Percentiles rank a stretch among this genome's conserved stretches.
phyloP scores from a whole-genome alignment of 1,140 invertebrate species.

The Eriosoma lanigerum region DNA sequence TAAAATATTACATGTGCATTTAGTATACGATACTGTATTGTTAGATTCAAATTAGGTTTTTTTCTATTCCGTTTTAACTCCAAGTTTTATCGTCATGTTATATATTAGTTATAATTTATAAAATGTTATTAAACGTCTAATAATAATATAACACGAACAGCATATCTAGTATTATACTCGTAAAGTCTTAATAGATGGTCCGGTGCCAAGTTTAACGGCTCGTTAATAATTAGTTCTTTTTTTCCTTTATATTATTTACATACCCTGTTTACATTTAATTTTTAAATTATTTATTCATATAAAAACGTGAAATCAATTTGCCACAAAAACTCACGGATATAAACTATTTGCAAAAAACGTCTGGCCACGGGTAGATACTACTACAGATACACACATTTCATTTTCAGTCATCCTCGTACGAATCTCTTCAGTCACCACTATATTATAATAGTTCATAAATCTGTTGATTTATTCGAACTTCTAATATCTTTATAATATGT shows the following conservation, averaged over 20 bases:
- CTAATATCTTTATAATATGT: too few relatives aligned
- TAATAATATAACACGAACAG: conserved; percentile 31
- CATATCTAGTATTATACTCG: not conserved
- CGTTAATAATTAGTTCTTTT: conserved; percentile 26
- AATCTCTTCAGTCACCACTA: too few relatives aligned
- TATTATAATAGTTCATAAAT: too few relatives aligned
- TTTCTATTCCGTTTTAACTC: not conserved
- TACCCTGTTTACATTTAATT: not conserved
- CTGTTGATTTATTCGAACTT: too few relatives aligned
- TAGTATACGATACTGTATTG: too few relatives aligned
- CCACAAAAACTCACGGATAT: not conserved
- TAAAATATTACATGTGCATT: too few relatives aligned
- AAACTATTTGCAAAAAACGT: not conserved
- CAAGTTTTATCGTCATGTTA: not conserved
- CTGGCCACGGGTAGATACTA: not conserved
- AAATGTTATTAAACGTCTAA: conserved; percentile 45
- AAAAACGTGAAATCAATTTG: not conserved
- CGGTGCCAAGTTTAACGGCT: conserved; percentile 36
- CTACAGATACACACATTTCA: too few relatives aligned
- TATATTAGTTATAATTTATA: conserved; percentile 4
- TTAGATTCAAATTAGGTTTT: too few relatives aligned
- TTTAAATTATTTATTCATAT: not conserved
- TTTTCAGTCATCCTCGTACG: too few relatives aligned
- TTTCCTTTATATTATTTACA: not conserved
- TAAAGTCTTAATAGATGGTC: conserved; percentile 13